Conservation (phyloP, 2,797 vertebrate genomes). For the Pteropus rufus region DNA sequence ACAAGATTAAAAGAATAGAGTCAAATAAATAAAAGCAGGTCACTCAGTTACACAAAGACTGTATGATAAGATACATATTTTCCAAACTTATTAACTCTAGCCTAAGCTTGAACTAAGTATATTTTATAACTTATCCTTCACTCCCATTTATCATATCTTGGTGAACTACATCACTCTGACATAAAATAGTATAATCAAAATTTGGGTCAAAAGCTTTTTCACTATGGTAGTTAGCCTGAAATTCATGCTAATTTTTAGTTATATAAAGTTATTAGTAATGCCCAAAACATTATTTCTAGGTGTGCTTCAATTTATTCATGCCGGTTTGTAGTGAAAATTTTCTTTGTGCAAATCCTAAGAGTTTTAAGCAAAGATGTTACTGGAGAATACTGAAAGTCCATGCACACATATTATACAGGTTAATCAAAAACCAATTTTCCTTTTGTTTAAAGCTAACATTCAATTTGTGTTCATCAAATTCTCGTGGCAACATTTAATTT, state of each 20-base stretch:
- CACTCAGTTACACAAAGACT: background rate
- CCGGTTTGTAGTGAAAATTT: background rate
- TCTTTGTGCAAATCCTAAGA: background rate
- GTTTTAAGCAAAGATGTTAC: background rate
- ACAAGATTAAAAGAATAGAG: background rate
- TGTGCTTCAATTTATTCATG: constrained; percentile 1
- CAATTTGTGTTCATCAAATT: background rate
- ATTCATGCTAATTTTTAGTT: constrained; percentile 13
- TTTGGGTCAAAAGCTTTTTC: background rate
- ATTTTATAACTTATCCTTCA: background rate
- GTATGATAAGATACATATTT: background rate
- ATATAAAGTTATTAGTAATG: constrained; percentile 31
- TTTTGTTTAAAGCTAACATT: constrained; percentile 32
- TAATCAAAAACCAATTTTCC: background rate
- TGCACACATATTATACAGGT: background rate
- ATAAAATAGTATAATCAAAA: background rate
- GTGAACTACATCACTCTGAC: background rate
- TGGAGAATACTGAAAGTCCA: background rate
- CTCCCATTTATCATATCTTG: background rate
- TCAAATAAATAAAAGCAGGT: background rate
- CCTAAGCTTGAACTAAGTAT: background rate
- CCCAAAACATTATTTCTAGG: background rate
- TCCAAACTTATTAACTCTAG: background rate
- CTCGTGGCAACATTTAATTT: background rate
- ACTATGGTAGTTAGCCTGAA: background rate